Evolutionary conservation across 1,140 invertebrate species (phyloP).

Genomic region (Brachionus sp.): DNA sequence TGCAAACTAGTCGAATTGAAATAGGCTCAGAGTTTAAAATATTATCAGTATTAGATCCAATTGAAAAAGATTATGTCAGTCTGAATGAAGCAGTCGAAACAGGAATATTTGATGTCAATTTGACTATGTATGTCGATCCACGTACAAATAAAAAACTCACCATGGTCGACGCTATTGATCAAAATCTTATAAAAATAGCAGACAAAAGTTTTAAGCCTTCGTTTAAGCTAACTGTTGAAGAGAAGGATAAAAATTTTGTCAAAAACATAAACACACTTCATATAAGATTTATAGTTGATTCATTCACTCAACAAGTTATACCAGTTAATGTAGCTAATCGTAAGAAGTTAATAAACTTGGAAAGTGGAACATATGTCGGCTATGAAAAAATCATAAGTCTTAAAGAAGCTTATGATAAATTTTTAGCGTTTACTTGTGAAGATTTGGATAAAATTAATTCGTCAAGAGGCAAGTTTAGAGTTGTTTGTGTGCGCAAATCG

Average conservation of each 20-base stretch:
- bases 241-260: constrained; percentile 35
- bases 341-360: constrained; percentile 10
- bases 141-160: constrained; percentile 4
- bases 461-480: neutral
- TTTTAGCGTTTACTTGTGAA: neutral
- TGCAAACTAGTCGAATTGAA: neutral
- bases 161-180: constrained; percentile 27
- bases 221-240: neutral
- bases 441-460: neutral
- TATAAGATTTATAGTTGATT: constrained; percentile 19
- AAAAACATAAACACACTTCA: neutral
- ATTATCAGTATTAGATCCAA: constrained; percentile 14
- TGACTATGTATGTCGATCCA: neutral
- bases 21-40: neutral
- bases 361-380: neutral
- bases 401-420: constrained; percentile 38
- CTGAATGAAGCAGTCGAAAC: neutral
- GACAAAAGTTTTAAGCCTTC: constrained; percentile 21
- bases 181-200: constrained; percentile 23
- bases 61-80: neutral
- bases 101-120: constrained; percentile 10
- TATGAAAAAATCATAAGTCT: neutral
- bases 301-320: neutral
- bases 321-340: neutral
- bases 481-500: neutral